A percentile compares a stretch with the other conserved stretches of the same genome.
Conservation (phyloP, 2,888 invertebrate genomes). For the Hirtodrosophila confusa region DNA sequence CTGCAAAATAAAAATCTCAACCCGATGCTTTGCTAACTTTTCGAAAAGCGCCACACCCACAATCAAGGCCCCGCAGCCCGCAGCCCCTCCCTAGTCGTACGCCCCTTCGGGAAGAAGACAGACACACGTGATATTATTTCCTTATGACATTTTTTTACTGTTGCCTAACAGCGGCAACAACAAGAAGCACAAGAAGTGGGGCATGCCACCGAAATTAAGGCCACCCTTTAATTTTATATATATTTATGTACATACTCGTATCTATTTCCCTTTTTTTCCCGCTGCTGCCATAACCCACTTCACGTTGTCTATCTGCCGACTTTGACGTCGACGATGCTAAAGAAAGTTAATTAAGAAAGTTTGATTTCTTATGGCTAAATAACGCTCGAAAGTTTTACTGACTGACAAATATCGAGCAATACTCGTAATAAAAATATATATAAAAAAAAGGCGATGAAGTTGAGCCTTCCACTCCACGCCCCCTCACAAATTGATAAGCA, state of each 20-base stretch:
- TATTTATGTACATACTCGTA: conserved; percentile 1
- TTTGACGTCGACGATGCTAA: conserved; percentile 45
- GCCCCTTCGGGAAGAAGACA: conserved; percentile 1
- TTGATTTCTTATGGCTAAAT: conserved; percentile 79
- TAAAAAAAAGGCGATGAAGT: conserved; percentile 55
- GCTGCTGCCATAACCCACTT: conserved; percentile 48
- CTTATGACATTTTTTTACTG: conserved; percentile 18
- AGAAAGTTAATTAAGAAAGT: conserved; percentile 78
- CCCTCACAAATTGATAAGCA: conserved; percentile 53
- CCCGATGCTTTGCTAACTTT: conserved; percentile 32
- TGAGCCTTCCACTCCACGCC: conserved; percentile 26
- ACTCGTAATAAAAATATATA: conserved; percentile 56
- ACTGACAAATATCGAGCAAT: conserved; percentile 78
- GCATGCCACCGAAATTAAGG: conserved; percentile 22
- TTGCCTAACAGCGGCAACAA: conserved; percentile 14
- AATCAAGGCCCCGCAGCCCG: neutral
- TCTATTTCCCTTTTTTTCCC: conserved; percentile 3
- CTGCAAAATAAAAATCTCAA: conserved; percentile 30
- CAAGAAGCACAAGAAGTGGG: neutral
- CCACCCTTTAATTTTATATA: conserved; percentile 25
- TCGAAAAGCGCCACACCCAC: conserved; percentile 5
- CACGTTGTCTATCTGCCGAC: conserved; percentile 50
- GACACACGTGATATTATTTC: conserved; percentile 40
- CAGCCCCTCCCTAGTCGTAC: neutral
- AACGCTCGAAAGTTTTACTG: conserved; percentile 74